Conservation (phyloP, 2,797 vertebrate species). For the Florisuga fusca region DNA sequence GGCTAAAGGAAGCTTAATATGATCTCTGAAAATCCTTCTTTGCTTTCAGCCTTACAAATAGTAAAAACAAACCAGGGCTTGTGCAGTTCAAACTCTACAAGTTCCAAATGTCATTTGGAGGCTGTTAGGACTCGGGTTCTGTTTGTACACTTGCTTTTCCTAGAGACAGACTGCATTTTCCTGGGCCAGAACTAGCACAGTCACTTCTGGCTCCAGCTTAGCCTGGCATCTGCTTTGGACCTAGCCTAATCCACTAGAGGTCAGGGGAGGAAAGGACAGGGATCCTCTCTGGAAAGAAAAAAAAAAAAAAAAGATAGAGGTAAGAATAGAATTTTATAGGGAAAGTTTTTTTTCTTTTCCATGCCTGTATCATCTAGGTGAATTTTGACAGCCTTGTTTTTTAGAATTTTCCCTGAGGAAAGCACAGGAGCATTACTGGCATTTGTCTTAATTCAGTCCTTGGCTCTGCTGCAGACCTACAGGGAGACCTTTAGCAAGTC, state of each 20-base stretch:
- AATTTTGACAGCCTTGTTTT: not conserved
- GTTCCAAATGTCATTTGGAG: not conserved
- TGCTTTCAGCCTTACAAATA: not conserved
- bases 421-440: not conserved
- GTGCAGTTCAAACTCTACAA: not conserved
- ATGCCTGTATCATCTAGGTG: not conserved
- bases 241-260: conserved; percentile 9
- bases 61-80: not conserved
- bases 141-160: not conserved
- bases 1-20: not conserved
- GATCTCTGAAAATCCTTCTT: not conserved
- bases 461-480: not conserved
- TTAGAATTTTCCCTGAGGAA: not conserved
- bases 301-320: not conserved
- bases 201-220: not conserved
- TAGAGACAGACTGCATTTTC: not conserved
- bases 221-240: not conserved
- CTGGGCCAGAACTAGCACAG: not conserved
- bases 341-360: not conserved
- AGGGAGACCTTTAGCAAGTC: not conserved
- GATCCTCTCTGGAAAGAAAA: not conserved
- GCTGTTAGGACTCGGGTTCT: not conserved
- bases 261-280: not conserved
- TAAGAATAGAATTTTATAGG: not conserved
- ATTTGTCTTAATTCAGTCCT: not conserved